Evolutionary conservation across 2,888 invertebrate species (phyloP), one percentile per base, ranked within the genome.

Genomic region (Orthosia incerta): DNA sequence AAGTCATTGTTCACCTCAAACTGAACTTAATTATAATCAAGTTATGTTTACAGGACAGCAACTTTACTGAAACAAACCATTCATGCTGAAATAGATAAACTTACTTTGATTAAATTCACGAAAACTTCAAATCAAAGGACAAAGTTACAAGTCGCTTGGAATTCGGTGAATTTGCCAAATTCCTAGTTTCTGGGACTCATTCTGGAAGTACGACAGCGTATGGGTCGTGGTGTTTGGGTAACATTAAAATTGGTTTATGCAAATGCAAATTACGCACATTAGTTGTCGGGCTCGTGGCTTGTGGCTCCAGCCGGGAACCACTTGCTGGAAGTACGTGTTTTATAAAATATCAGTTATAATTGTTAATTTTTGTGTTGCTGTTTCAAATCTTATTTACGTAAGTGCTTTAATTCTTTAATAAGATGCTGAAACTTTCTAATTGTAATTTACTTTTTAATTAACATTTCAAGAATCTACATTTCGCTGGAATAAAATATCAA

Each of bases 61-160:
- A 80, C 80, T 86, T 39, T 39, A 7, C 39, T 73, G 76, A 78
- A 82, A 80, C 84, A 82, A 89, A 82, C 85, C 84, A 83, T 88
- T 88, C 85, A 86, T 77, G 84, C 85, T 81, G 83, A 88, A 89
- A 89, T 87, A 89, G 87, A 88, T 88, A 89, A 90, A 90, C 89
- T 89, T 86, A 88, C 88, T 89, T 89, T 88, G 89, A 91, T 90
- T 90, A 89, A 91, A 90, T 88, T 88, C 80, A 82, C 85, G 75
- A 82, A 86, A 87, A 87, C 86, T 90, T 85, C 74, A 85, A 88
- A 89, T 89, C 88, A 88, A 88, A 89, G 86, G 86, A 87, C 85
- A 85, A 87, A 88, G 85, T 87, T 86, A 77, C 84, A 85, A 83
- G 85, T 86, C 80, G 74, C 78, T 84, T 73, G 78, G 68, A 77